Conservation (phyloP, 2,888 invertebrate species). For the Ditylenchus weischeri region DNA sequence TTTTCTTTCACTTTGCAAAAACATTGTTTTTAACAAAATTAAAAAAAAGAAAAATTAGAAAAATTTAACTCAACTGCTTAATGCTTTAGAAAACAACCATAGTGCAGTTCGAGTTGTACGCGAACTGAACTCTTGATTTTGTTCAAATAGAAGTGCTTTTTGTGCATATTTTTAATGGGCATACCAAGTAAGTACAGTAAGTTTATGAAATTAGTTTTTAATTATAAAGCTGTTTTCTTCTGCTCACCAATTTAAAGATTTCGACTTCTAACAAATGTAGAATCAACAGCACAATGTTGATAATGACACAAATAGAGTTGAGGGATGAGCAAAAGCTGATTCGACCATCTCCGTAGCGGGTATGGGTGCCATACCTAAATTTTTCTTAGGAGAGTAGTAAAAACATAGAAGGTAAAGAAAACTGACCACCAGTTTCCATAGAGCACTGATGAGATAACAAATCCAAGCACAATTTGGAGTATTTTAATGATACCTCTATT, state of each 20-base stretch:
- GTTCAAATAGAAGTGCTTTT: too few species aligned
- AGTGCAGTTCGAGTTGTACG: too few species aligned
- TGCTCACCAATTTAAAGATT: constrained; percentile 9
- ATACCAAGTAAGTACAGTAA: too few species aligned
- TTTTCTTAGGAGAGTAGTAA: neutral
- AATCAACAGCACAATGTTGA: constrained; percentile 11
- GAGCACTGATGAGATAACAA: constrained; percentile 12
- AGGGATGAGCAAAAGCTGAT: neutral
- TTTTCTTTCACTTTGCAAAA: too few species aligned
- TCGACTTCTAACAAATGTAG: constrained; percentile 7
- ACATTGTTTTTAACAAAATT: too few species aligned
- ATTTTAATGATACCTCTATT: constrained; percentile 19
- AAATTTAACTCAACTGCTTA: too few species aligned
- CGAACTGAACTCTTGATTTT: too few species aligned
- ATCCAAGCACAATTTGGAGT: constrained; percentile 12
- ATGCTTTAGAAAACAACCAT: too few species aligned
- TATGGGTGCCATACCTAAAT: constrained; percentile 23
- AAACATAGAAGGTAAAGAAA: neutral
- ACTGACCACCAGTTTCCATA: constrained; percentile 10
- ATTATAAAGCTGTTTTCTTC: neutral
- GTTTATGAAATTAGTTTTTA: too few species aligned
- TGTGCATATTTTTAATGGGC: too few species aligned
- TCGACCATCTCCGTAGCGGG: constrained; percentile 11
- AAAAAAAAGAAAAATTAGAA: too few species aligned
- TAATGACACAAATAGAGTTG: constrained; percentile 8